Base-by-base conservation (phyloP, 2,113 vertebrate species). In the Platanista minor region DNA sequence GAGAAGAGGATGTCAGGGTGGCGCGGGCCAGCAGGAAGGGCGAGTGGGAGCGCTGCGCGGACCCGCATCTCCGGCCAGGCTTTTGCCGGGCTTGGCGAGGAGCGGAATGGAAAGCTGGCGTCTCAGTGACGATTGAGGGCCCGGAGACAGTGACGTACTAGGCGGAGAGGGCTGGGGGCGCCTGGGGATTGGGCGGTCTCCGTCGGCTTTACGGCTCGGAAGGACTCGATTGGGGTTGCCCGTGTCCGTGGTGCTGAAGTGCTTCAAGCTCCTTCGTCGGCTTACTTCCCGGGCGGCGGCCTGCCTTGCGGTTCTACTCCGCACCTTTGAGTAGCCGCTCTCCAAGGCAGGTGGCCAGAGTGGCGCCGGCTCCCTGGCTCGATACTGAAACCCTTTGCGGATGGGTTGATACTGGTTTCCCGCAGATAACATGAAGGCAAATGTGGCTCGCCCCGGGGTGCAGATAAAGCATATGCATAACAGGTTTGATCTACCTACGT, bases 241-340 rank as follows among this genome's bases (percentile, higher is more conserved):
- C 3, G 78, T 97, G 98, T 98, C 97, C 97, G 33, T 97, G 97
- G 97, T 97, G 97, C 97, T 97, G 98, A 98, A 97, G 57, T 41
- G 10, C 33, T 78, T 89, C 49, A 1, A 2, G 67, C 15, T 14
- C 20, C 39, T 41, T 43, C 0, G 2, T 62, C 4, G 1, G 17
- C 12, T 87, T 62, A 21, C 74, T 84, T 93, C 39, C 64, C 15
- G 10, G 74, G 39, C 46, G 3, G 2, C 10, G 0, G 36, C 92
- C 64, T 77, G 31, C 69, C 27, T 41, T 21, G 12, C 12, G 12
- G n/a, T 66, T 90, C 31, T 17, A 3, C 15, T 87, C 77, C 15
- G 59, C 29, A 49, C 29, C 25, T 87, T 97, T 91, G 75, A 72
- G 74, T 59, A 96, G 72, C 85, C 61, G 29, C 36, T 92, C 5